phyloP scores from a whole-genome alignment of 2,888 invertebrate genomes.

The Plusia festucae region DNA sequence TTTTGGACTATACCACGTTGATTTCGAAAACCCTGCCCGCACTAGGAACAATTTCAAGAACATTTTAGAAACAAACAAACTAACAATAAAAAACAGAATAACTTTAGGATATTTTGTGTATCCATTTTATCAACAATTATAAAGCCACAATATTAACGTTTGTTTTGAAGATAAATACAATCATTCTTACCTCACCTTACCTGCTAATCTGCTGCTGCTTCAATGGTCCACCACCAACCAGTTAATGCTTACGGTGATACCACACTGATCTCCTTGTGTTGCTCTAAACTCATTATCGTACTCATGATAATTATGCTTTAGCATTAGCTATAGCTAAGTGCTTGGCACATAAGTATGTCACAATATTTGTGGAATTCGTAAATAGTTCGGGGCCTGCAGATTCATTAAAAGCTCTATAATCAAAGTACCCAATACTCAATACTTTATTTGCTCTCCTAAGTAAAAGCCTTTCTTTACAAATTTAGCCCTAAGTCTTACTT shows the following conservation, averaged over 20 bases:
- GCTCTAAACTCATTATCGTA: constrained; percentile 74
- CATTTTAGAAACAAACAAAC: too few relatives aligned
- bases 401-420: too few relatives aligned
- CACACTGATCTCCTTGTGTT: constrained; percentile 62
- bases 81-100: too few relatives aligned
- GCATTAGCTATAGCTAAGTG: constrained; percentile 88
- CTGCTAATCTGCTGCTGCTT: constrained; percentile 71
- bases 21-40: constrained; percentile 90
- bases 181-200: constrained; percentile 58
- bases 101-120: too few relatives aligned
- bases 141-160: too few relatives aligned
- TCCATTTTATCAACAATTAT: too few relatives aligned
- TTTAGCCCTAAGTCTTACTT: too few relatives aligned
- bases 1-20: constrained; percentile 92
- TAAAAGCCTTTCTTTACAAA: too few relatives aligned
- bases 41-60: too few relatives aligned
- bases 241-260: constrained; percentile 64
- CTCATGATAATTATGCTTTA: constrained; percentile 74
- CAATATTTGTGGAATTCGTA: constrained; percentile 70
- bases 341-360: constrained; percentile 85
- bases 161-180: not conserved
- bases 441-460: too few relatives aligned
- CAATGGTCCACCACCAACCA: constrained; percentile 68
- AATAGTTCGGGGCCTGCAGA: too few relatives aligned
- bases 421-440: too few relatives aligned